phyloP scores from a whole-genome alignment of 2,113 vertebrate species.

The Pimephales promelas region DNA sequence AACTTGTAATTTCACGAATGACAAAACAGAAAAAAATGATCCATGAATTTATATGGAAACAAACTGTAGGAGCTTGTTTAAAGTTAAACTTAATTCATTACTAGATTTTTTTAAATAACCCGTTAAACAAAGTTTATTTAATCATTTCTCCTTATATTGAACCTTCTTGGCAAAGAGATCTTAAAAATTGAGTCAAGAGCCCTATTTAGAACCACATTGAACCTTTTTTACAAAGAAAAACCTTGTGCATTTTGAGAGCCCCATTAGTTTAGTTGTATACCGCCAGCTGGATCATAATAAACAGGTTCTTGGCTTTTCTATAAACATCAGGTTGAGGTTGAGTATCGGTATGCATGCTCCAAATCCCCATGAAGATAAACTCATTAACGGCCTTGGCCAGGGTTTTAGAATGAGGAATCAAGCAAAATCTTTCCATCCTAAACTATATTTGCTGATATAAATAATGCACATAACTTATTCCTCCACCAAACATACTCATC shows the following conservation, averaged over 20 bases:
- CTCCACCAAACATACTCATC: conserved; percentile 5
- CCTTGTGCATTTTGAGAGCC: conserved; percentile 12
- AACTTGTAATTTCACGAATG: no score
- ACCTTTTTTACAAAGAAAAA: no score
- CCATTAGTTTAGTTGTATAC: conserved; percentile 58
- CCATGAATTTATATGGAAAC: no score
- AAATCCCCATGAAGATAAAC: conserved; percentile 67
- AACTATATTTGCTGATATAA: conserved; percentile 62
- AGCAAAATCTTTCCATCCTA: conserved; percentile 51
- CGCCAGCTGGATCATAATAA: conserved; percentile 65
- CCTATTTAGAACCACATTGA: no score
- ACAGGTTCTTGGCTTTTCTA: conserved; percentile 52
- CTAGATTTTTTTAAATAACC: no score
- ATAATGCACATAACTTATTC: conserved; percentile 52
- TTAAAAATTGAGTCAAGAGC: no score
- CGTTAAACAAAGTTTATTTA: no score
- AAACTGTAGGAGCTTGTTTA: no score
- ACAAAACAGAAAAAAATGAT: no score
- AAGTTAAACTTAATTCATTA: no score
- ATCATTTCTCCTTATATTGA: no score
- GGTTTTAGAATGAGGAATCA: conserved; percentile 65
- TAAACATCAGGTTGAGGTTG: conserved; percentile 66
- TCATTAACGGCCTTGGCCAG: conserved; percentile 62
- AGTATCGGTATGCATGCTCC: not conserved
- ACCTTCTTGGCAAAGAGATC: no score